A percentile compares a stretch with the other conserved stretches of the same genome.
Conservation (phyloP, 1,140 invertebrate genomes). For the Euglossa dilemma region DNA sequence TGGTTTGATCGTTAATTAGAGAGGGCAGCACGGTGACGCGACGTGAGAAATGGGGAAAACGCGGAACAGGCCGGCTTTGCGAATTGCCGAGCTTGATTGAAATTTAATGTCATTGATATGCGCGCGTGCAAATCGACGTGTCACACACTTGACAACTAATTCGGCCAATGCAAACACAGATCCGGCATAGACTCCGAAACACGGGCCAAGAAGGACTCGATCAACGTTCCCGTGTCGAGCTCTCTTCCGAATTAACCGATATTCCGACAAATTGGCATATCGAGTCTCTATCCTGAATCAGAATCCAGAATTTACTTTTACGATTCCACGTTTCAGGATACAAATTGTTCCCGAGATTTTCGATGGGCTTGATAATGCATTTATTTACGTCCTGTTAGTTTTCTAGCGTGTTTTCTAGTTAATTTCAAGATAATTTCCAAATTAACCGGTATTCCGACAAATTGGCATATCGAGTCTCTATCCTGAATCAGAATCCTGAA, state of each 20-base stretch:
- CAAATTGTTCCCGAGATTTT: too few species aligned
- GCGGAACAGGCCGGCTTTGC: not conserved
- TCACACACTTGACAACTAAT: slow-evolving; percentile 1
- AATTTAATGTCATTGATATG: slow-evolving; percentile 43
- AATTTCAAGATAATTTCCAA: too few species aligned
- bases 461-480: too few species aligned
- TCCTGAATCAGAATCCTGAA: too few species aligned
- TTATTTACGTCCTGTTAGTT: too few species aligned
- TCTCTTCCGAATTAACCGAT: too few species aligned
- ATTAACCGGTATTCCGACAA: not conserved
- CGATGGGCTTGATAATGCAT: too few species aligned
- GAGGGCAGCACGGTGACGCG: not conserved
- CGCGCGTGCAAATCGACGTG: slow-evolving; percentile 20
- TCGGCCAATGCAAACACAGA: not conserved
- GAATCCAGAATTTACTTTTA: too few species aligned
- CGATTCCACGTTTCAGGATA: too few species aligned
- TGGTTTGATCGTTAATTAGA: slow-evolving; percentile 32
- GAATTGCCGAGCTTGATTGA: slow-evolving; percentile 18
- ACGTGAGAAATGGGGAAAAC: slow-evolving; percentile 13
- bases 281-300: too few species aligned
- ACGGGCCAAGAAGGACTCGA: not conserved
- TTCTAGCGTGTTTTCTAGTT: too few species aligned
- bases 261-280: not conserved
- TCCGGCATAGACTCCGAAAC: not conserved
- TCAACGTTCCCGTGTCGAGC: not conserved